Evolutionary conservation across 2,888 invertebrate species (phyloP), one percentile per base, ranked within the genome.

Genomic region (Phorcus lineatus): DNA sequence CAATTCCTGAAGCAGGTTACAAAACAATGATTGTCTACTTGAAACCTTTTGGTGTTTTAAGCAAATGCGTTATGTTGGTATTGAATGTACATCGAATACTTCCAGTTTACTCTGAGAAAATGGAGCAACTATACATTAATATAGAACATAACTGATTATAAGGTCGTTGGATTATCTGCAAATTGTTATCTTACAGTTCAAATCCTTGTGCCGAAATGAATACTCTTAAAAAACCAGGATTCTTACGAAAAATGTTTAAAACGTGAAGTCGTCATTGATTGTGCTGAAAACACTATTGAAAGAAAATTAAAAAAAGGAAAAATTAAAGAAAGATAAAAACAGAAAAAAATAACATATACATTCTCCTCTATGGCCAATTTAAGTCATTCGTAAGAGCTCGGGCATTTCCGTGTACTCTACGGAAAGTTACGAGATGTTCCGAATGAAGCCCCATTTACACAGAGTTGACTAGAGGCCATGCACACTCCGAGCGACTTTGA

Each of bases 401-500:
- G 47, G 13, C 47, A 47, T 47, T 47, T 47, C 47, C 47, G 47
- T 47, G 11, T 36, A 47, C 1, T 47, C 47, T 47, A 47, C 47
- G 47, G 47, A 47, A 47, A 47, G 6, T 47, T 47, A 47, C 47
- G 47, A 47, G 47, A 47, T 47, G 47, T 11, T 47, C 47, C 47
- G 47, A 47, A 47, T 47, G 6, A 47, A 47, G 47, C 47, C 47
- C 47, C 47, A 47, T 47, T 47, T 47, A 47, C 47, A 47, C 47
- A 47, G 47, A 47, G 47, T 47, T 47, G 47, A 47, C 47, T 47
- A 47, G 47, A 47, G 47, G 31, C 70, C 70, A 70, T 70, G 70
- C 70, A 70, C 70, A 70, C 70, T 70, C 70, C 36, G 70, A 70
- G 36, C 70, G 31, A 70, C 16, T 47, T 47, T 47, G 47, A 47